These are phyloP conservation scores for Eurystomus gularis DNA, from an alignment of 2,113 vertebrate genomes.

Conservation along the genomic window DNA sequence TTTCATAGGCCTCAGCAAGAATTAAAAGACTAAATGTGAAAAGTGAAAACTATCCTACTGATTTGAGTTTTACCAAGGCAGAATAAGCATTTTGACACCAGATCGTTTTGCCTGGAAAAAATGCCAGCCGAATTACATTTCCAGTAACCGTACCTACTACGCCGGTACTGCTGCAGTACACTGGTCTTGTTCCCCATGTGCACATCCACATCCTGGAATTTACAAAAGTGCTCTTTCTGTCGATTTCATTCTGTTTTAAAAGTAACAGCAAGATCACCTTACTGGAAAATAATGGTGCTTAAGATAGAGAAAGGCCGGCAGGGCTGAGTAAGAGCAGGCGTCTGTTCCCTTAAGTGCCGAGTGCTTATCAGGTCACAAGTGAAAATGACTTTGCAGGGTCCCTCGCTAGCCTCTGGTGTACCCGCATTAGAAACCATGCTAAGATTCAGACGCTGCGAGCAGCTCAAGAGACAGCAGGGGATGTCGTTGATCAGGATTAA, in stretches of 20 bases:
- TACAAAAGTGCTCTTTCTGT: not conserved
- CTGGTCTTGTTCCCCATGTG: rapidly evolving
- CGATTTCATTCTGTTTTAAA: not conserved
- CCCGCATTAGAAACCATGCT: not conserved
- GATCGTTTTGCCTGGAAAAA: not conserved
- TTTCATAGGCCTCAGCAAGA: not conserved
- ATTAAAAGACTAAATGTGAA: conserved; percentile 9
- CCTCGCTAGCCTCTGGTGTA: not conserved
- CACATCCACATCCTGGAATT: not conserved
- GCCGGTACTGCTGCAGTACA: not conserved
- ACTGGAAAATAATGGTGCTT: not conserved
- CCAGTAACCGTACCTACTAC: not conserved
- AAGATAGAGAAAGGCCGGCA: not conserved
- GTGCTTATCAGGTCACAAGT: not conserved
- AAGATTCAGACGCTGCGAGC: not conserved
- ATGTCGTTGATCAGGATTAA: conserved; percentile 24
- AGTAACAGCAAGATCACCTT: not conserved
- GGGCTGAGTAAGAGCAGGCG: not conserved
- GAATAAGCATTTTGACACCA: conserved; percentile 19
- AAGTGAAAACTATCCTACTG: conserved; percentile 25
- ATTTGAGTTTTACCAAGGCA: not conserved
- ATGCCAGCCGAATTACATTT: not conserved
- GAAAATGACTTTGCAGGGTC: not conserved
- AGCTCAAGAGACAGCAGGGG: not conserved
- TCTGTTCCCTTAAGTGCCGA: not conserved